Evolutionary conservation across 1,140 invertebrate species (phyloP).

Genomic region (Diploscapter pachys): DNA sequence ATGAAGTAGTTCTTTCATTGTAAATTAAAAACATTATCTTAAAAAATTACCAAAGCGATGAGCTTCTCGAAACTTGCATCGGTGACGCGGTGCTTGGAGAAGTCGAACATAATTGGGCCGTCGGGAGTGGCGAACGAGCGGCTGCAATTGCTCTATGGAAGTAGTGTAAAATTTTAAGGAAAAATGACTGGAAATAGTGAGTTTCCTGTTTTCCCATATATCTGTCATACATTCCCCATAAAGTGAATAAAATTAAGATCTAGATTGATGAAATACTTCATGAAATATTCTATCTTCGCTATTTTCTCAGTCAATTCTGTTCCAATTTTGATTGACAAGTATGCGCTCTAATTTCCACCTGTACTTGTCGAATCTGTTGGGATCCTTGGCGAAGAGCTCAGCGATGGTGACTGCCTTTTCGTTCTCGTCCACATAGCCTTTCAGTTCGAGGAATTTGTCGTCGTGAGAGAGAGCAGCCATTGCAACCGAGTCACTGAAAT

Average conservation of each 20-base stretch:
- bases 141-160: conserved; percentile 34
- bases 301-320: background rate
- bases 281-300: background rate
- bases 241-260: background rate
- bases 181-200: background rate
- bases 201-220: background rate
- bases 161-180: background rate
- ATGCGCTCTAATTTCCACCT: conserved; percentile 15
- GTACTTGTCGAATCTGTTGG: conserved; percentile 50
- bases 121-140: conserved; percentile 46
- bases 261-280: background rate
- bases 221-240: background rate
- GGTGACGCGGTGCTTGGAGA: conserved; percentile 90
- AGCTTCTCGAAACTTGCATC: conserved; percentile 73
- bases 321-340: background rate
- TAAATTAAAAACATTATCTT: background rate
- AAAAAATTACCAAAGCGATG: conserved; percentile 70
- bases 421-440: conserved; percentile 34
- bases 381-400: conserved; percentile 48
- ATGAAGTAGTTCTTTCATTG: too few species aligned
- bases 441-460: conserved; percentile 34
- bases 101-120: conserved; percentile 75
- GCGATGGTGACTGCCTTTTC: conserved; percentile 44
- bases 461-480: too few species aligned
- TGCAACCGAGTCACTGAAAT: too few species aligned